phyloP scores from a whole-genome alignment of 2,888 invertebrate genomes.

The Mactromeris polynyma region DNA sequence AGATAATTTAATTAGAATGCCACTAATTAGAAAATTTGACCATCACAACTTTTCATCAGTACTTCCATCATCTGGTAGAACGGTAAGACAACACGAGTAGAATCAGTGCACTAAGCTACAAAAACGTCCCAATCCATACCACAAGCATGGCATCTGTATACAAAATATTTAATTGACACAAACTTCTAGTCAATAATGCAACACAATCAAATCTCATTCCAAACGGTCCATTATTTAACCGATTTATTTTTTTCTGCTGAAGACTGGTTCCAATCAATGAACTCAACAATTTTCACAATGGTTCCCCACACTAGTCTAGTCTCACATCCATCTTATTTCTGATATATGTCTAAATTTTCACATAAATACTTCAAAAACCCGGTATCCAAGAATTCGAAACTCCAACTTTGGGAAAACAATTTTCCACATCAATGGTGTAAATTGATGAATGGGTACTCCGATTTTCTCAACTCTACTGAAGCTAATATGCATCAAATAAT shows the following conservation, averaged over 20 bases:
- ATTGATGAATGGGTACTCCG: not conserved
- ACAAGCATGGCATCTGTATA: not conserved
- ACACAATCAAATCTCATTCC: not conserved
- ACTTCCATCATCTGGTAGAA: not conserved
- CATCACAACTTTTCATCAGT: not conserved
- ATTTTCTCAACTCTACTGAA: not conserved
- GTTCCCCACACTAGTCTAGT: not conserved
- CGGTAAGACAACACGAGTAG: not conserved
- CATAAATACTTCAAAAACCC: not conserved
- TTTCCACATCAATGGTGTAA: not conserved
- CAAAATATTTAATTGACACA: not conserved
- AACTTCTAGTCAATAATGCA: not conserved
- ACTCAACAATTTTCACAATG: not conserved
- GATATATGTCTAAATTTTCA: not conserved
- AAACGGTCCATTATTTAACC: not conserved
- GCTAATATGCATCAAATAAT: not conserved
- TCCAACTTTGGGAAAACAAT: not conserved
- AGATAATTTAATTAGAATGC: not conserved
- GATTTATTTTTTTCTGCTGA: not conserved
- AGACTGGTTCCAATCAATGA: not conserved
- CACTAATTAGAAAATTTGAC: not conserved
- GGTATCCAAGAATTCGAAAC: not conserved
- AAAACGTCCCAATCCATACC: not conserved
- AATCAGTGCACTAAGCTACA: not conserved
- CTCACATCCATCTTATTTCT: not conserved